A percentile compares a stretch with the other conserved stretches of the same genome.
These are phyloP conservation scores for Drosophila buzzatii DNA, from an alignment of 2,888 invertebrate species.

Conservation along the genomic window DNA sequence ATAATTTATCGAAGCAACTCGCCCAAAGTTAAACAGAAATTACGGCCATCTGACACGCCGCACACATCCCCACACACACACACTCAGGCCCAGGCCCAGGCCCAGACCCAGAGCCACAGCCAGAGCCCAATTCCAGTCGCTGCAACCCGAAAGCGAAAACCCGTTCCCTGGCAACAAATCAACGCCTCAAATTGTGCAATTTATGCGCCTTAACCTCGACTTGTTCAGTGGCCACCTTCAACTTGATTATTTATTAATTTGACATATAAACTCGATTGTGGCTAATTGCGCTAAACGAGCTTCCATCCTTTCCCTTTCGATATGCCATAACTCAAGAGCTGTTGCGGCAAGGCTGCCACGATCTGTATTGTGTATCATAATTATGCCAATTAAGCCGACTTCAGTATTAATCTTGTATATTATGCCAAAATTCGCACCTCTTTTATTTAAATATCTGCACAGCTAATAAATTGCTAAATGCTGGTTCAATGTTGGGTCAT, in stretches of 20 bases:
- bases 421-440: constrained; percentile 22
- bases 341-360: constrained; percentile 52
- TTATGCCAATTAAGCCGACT: constrained; percentile 55
- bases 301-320: constrained; percentile 44
- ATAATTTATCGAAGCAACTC: constrained; percentile 76
- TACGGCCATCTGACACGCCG: constrained; percentile 68
- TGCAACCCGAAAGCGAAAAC: constrained; percentile 38
- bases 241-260: constrained; percentile 84
- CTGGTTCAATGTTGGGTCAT: neutral
- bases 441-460: constrained; percentile 4
- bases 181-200: constrained; percentile 77
- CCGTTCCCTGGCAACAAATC: constrained; percentile 69
- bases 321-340: constrained; percentile 50
- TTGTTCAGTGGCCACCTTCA: constrained; percentile 63
- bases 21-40: constrained; percentile 78
- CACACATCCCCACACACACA: constrained; percentile 30
- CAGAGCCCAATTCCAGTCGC: neutral
- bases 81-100: neutral
- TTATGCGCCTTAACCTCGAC: constrained; percentile 72
- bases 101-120: neutral
- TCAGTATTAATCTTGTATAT: constrained; percentile 21
- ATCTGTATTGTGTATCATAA: constrained; percentile 39
- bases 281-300: constrained; percentile 85
- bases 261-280: constrained; percentile 84
- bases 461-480: constrained; percentile 1